Conservation (phyloP, 2,113 vertebrate genomes). For the Microcebus lehilahytsara region DNA sequence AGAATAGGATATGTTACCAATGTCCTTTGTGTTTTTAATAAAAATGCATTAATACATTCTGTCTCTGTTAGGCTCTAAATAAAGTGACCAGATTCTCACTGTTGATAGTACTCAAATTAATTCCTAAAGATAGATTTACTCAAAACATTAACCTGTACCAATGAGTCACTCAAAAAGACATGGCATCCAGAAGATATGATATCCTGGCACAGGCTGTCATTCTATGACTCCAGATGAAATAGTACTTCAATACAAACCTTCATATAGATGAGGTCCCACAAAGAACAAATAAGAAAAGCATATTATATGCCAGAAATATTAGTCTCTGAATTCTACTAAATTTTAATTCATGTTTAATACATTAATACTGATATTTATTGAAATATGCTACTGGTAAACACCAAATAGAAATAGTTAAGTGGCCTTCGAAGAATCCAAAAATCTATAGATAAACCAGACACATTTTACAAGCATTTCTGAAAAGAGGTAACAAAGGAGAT, state of each 20-base stretch:
- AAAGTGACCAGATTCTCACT: background rate
- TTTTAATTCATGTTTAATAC: background rate
- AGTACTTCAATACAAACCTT: background rate
- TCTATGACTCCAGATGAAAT: background rate
- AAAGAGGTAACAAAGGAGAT: slow-evolving; percentile 67
- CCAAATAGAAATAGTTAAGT: slow-evolving; percentile 1
- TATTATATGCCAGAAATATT: background rate
- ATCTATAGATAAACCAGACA: slow-evolving; percentile 43
- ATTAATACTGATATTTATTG: background rate
- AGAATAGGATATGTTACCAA: background rate
- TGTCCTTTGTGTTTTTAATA: background rate
- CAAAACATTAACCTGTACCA: background rate
- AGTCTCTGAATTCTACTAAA: background rate
- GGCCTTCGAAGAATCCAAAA: slow-evolving; percentile 27
- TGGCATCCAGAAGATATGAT: background rate
- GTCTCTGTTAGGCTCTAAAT: background rate
- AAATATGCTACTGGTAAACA: slow-evolving; percentile 21
- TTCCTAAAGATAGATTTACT: background rate
- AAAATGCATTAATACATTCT: background rate
- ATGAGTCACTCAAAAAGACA: background rate
- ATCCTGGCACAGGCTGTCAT: background rate
- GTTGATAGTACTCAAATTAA: background rate
- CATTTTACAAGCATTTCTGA: slow-evolving; percentile 48
- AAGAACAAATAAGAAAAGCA: background rate
- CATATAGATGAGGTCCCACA: background rate